Conservation (phyloP, 2,113 vertebrate genomes). For the Naja naja region DNA sequence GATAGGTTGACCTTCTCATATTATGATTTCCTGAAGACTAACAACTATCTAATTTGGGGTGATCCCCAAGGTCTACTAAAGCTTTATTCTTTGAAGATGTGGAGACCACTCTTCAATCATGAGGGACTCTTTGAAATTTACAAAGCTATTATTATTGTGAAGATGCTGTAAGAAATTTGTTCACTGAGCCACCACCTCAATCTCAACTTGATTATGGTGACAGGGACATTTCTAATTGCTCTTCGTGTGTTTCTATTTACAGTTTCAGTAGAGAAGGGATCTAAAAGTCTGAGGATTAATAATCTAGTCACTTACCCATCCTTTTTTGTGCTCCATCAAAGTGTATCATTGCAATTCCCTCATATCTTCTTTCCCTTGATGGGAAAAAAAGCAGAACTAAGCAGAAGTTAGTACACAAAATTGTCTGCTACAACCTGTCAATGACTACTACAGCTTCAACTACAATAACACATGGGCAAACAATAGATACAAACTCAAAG, state of each 20-base stretch:
- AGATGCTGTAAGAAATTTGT: neutral
- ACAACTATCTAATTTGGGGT: neutral
- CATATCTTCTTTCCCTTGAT: neutral
- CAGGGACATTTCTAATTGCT: neutral
- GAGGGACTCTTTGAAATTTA: neutral
- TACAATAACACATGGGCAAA: too few relatives aligned
- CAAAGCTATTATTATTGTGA: neutral
- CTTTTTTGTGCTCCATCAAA: neutral
- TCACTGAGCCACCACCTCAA: neutral
- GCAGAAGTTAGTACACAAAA: too few relatives aligned
- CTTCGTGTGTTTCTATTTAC: neutral
- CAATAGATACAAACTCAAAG: too few relatives aligned
- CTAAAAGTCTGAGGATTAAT: neutral
- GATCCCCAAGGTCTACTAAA: neutral
- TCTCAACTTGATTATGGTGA: neutral
- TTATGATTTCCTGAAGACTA: neutral
- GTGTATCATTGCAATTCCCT: neutral
- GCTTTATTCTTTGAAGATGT: neutral
- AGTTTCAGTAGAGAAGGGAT: neutral
- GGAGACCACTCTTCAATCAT: neutral
- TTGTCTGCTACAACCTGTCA: too few relatives aligned
- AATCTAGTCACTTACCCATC: neutral
- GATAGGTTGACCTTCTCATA: neutral
- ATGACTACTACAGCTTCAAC: too few relatives aligned
- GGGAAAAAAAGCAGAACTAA: too few relatives aligned